Evolutionary conservation across 2,113 vertebrate genomes (phyloP).

Genomic region (Channa maculata): DNA sequence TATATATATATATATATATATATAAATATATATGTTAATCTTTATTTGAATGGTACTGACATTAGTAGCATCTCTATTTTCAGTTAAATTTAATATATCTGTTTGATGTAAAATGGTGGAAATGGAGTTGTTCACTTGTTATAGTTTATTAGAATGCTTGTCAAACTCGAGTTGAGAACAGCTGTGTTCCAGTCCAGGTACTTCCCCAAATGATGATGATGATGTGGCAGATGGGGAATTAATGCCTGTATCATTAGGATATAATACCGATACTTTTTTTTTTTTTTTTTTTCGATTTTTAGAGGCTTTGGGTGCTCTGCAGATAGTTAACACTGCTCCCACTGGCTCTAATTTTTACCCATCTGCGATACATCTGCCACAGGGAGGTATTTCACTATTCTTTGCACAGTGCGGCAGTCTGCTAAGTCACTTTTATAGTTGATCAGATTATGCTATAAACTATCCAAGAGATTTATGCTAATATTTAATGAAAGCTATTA

Average conservation of each 20-base stretch:
- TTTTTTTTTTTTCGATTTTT: too few species aligned
- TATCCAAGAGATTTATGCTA: constrained; percentile 57
- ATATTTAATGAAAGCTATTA: constrained; percentile 11
- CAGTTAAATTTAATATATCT: constrained; percentile 24
- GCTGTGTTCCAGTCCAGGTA: constrained; percentile 44
- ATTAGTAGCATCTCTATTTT: constrained; percentile 47
- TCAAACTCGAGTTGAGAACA: constrained; percentile 42
- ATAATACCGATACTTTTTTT: not conserved
- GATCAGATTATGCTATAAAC: constrained; percentile 43
- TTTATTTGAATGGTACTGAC: constrained; percentile 67
- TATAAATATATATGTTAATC: not conserved
- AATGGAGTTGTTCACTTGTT: constrained; percentile 24
- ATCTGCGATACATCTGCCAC: constrained; percentile 13
- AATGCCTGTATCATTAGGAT: not conserved
- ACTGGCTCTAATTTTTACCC: not conserved
- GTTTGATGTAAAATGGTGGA: constrained; percentile 45
- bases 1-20: too few species aligned
- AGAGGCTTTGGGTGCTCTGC: not conserved
- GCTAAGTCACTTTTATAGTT: constrained; percentile 45
- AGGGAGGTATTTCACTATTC: constrained; percentile 31
- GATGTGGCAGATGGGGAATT: not conserved
- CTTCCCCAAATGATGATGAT: constrained; percentile 18
- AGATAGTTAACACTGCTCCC: not conserved
- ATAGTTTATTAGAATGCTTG: constrained; percentile 13
- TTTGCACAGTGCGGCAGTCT: constrained; percentile 32